Evolutionary conservation across 2,797 vertebrate genomes (phyloP).

Genomic region (Propithecus deckenii): DNA sequence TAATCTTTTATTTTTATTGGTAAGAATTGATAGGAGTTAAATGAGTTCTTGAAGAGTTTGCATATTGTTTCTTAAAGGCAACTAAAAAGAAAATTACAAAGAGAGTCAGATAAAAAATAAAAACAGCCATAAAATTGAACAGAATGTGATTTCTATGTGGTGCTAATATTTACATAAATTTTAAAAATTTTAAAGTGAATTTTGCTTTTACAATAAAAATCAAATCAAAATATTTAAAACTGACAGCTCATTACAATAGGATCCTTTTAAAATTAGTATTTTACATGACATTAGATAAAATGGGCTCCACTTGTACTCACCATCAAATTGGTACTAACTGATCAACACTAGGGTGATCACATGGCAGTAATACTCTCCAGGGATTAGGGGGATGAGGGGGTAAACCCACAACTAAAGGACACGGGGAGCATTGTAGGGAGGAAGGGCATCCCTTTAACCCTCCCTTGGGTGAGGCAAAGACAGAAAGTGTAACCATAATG

Average conservation of each 20-base stretch:
- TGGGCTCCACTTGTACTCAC: no score
- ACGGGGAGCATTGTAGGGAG: no score
- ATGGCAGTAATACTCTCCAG: no score
- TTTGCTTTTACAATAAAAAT: slow-evolving; percentile 33
- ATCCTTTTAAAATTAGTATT: slow-evolving; percentile 5
- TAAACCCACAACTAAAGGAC: no score
- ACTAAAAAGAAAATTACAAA: slow-evolving; percentile 29
- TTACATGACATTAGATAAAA: neutral
- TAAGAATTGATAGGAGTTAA: slow-evolving; percentile 48
- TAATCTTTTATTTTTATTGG: slow-evolving; percentile 55
- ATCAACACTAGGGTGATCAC: no score
- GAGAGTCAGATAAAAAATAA: slow-evolving; percentile 22
- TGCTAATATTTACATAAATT: slow-evolving; percentile 28
- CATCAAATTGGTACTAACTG: no score
- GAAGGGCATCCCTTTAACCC: no score
- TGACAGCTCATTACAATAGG: neutral
- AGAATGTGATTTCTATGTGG: neutral
- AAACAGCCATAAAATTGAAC: neutral
- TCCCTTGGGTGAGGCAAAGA: no score
- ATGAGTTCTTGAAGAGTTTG: slow-evolving; percentile 30
- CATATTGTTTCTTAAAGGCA: slow-evolving; percentile 2
- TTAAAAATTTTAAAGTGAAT: neutral
- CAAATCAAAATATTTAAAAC: slow-evolving; percentile 39
- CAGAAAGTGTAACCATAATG: no score
- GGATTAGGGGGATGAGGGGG: no score